phyloP scores from a whole-genome alignment of 2,797 vertebrate genomes.

The Pogoniulus pusillus region DNA sequence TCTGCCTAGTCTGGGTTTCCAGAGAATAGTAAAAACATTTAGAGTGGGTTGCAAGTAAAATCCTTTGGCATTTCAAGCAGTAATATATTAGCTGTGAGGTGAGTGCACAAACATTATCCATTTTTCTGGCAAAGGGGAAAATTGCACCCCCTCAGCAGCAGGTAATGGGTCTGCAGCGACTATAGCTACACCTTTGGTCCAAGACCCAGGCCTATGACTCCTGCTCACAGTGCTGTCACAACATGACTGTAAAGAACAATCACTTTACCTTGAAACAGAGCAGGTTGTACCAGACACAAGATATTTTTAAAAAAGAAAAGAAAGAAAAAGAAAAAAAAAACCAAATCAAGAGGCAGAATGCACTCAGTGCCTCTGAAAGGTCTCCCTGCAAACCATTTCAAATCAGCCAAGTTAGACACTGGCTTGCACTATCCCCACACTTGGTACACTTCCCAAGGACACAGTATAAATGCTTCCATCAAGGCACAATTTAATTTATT shows the following conservation, averaged over 20 bases:
- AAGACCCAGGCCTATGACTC: not conserved
- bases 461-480: conserved; percentile 59
- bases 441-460: conserved; percentile 58
- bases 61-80: not conserved
- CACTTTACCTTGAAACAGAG: conserved; percentile 29
- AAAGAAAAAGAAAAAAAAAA: not conserved
- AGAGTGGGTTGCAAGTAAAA: not conserved
- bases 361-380: conserved; percentile 1
- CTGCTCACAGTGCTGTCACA: not conserved
- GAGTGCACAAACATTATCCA: not conserved
- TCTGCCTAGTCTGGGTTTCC: not conserved
- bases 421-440: conserved; percentile 16
- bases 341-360: not conserved
- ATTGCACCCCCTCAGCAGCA: not conserved
- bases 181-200: not conserved
- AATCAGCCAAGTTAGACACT: conserved; percentile 63
- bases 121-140: not conserved
- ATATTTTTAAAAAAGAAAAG: not conserved
- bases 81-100: not conserved
- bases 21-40: not conserved
- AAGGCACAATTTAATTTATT: conserved; percentile 63
- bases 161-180: not conserved
- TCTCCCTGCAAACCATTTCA: conserved; percentile 21
- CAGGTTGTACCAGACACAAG: not conserved
- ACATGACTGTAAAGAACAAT: not conserved